Base-by-base conservation (phyloP, 2,888 invertebrate genomes). In the Hypomecis punctinalis region DNA sequence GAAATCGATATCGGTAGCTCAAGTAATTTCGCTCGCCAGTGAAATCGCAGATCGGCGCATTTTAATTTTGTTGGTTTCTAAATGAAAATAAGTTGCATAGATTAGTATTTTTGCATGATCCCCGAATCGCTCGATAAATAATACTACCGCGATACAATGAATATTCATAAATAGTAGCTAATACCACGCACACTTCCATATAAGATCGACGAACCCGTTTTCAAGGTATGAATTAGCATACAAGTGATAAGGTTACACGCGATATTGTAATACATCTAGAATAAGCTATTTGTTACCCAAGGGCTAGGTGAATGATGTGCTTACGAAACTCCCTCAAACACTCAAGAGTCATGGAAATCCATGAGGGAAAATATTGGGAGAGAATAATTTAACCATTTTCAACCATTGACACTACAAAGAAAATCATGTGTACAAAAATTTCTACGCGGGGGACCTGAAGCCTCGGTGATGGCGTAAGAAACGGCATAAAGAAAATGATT, bases 1-100 rank as follows among this genome's bases (percentile, higher is more conserved):
- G 61, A 64, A 68, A 70, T 67, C 70, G 56, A 70, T 66, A 68
- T 63, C 57, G 56, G 51, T 54, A 61, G 51, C 42, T 63, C 54
- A 37, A 48, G 52, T 61, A 46, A 56, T 65, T 67, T 58, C 46
- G 43, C 61, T 62, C 23, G 23, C 23, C 11, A 36, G 66, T 68
- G 61, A 67, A 68, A 65, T 63, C 66, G 66, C 66, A 58, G 55
- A 39, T 36, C 39, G 46, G n/a, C 45, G 23, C 11, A 37, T 49
- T 47, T 37, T 11, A 43, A 64, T 47, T 48, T 46, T 23, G 9
- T 9, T 39, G 39, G 23, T 23, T 23, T 23, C 23, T 23, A 23
- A 23, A 23, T 23, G 23, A 23, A 23, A 23, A 23, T 23, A 23
- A 23, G 23, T 23, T 23, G 23, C 23, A 23, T 23, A 3, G 1